Conservation (phyloP, 1,140 invertebrate genomes). For the Anoplolepis gracilipes region DNA sequence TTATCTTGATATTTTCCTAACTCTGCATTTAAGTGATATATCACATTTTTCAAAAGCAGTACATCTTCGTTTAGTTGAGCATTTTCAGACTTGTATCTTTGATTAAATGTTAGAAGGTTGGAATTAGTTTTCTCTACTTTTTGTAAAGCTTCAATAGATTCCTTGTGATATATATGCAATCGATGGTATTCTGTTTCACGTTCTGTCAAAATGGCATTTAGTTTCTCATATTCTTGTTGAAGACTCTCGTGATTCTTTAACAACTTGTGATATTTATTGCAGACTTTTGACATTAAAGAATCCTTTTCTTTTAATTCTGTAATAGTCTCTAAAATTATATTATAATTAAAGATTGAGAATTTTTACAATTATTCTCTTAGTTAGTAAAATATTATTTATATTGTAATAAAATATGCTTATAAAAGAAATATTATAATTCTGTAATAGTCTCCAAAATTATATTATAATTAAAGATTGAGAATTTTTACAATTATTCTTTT, state of each 20-base stretch:
- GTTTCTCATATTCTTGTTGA: conserved; percentile 68
- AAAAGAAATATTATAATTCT: background rate
- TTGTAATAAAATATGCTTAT: background rate
- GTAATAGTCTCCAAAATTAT: conserved; percentile 10
- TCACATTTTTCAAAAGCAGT: conserved; percentile 88
- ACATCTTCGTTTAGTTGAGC: conserved; percentile 87
- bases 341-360: background rate
- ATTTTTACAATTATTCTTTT: background rate
- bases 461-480: background rate
- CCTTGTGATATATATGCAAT: conserved; percentile 74
- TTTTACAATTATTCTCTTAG: background rate
- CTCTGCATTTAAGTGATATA: conserved; percentile 89
- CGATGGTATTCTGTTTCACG: conserved; percentile 76
- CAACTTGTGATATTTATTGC: conserved; percentile 78
- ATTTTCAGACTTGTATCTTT: conserved; percentile 84
- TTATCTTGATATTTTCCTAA: conserved; percentile 90
- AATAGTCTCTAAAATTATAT: conserved; percentile 19
- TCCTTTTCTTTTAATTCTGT: conserved; percentile 69
- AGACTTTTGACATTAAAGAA: conserved; percentile 71
- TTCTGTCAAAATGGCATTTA: conserved; percentile 69
- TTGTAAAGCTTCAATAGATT: conserved; percentile 66
- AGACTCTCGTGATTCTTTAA: conserved; percentile 74
- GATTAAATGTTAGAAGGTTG: conserved; percentile 71
- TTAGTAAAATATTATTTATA: background rate
- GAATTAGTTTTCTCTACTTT: conserved; percentile 76